Percentiles rank a stretch among this genome's conserved stretches.
These are phyloP conservation scores for Orgyia antiqua DNA, from an alignment of 2,888 invertebrate species.

Conservation along the genomic window DNA sequence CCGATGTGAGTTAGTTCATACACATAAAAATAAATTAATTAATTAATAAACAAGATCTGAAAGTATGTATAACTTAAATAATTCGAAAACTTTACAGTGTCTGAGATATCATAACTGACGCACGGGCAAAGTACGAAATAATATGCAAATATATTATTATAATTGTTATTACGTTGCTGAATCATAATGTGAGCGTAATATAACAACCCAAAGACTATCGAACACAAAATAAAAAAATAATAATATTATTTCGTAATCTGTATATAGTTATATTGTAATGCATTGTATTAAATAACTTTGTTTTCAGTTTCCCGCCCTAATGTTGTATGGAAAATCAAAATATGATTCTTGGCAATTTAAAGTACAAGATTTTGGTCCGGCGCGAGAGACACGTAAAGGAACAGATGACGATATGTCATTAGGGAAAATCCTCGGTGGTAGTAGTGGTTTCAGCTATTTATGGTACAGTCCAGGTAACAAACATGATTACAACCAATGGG, in stretches of 20 bases:
- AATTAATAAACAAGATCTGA: no score
- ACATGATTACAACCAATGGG: constrained; percentile 62
- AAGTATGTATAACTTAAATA: no score
- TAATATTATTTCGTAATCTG: no score
- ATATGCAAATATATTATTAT: no score
- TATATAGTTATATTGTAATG: not conserved
- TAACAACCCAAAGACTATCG: no score
- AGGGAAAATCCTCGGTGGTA: constrained; percentile 55
- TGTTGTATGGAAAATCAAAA: constrained; percentile 14
- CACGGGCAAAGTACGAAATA: no score
- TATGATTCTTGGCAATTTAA: constrained; percentile 23
- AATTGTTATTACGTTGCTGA: no score
- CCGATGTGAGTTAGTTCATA: constrained; percentile 2
- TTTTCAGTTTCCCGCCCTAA: constrained; percentile 22
- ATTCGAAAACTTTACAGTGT: no score
- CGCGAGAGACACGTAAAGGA: constrained; percentile 10
- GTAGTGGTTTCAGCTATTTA: constrained; percentile 68
- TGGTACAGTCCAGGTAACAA: constrained; percentile 60
- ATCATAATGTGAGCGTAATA: no score
- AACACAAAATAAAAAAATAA: no score
- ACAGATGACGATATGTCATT: constrained; percentile 14
- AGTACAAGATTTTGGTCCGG: constrained; percentile 11
- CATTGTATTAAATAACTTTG: not conserved
- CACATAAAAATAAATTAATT: not conserved
- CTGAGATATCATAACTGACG: no score